Base-by-base conservation (phyloP, 2,113 vertebrate genomes). In the Lycaon pictus region DNA sequence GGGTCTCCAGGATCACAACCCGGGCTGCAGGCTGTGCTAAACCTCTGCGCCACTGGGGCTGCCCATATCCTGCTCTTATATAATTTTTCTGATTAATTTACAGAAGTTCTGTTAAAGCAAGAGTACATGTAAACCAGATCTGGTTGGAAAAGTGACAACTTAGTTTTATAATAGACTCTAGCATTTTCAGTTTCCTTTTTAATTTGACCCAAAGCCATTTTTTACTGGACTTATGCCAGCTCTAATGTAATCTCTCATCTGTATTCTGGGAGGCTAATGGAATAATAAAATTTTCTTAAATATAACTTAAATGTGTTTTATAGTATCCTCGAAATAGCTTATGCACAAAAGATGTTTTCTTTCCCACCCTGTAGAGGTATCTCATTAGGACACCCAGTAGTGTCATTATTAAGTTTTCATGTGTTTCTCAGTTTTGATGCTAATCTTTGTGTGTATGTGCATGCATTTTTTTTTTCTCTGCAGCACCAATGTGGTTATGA, bases 401-500 rank as follows among this genome's bases (percentile, higher is more conserved):
- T 98, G 97, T 99, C 98, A 98, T 99, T 98, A 99, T 99, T 99
- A 99, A 99, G 99, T 99, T 99, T 99, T 99, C 98, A 99, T 99
- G 98, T 98, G 98, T 98, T 99, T 98, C 98, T 99, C 98, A 98
- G 98, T 99, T 99, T 99, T 98, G 98, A 99, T 99, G 98, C 98
- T 99, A 99, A 99, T 99, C 98, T 99, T 98, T 98, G 97, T 98
- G 98, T 96, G 95, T 98, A 97, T 99, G 98, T 98, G 96, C 97
- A 43, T 98, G 98, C 98, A 96, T 98, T 98, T 98, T 98, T 96
- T 96, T 99, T 98, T 98, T 96, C 97, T 99, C 98, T 99, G 97
- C 98, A 99, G 99, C 99, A 99, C 99, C 99, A 99, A 99, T 97
- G 99, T 99, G 98, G 99, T 99, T 98, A 99, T 99, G 99, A 99